These are phyloP conservation scores for Thereva unica DNA, from an alignment of 2,888 invertebrate species.

Conservation along the genomic window DNA sequence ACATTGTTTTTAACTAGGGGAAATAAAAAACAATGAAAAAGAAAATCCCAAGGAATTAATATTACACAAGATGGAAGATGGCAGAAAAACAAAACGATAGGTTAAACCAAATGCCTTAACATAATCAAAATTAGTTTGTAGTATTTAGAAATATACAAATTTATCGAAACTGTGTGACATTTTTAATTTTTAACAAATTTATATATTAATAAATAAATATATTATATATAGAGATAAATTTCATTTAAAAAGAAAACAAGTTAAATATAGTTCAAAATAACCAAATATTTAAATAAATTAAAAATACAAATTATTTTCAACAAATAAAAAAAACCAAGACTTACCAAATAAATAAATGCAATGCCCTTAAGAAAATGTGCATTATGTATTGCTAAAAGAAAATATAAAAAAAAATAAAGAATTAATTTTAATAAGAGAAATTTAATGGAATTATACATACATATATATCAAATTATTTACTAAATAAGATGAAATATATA, in stretches of 20 bases:
- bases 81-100: constrained; percentile 17
- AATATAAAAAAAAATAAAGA: constrained; percentile 7
- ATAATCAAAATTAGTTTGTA: constrained; percentile 35
- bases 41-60: too few relatives aligned
- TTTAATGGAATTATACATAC: constrained; percentile 4
- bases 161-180: constrained; percentile 1
- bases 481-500: not conserved
- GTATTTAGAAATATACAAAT: not conserved
- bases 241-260: constrained; percentile 24
- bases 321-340: too few relatives aligned
- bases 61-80: too few relatives aligned
- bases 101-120: constrained; percentile 30
- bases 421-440: constrained; percentile 1
- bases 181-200: constrained; percentile 12
- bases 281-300: constrained; percentile 12
- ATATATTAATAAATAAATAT: constrained; percentile 1
- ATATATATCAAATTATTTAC: not conserved
- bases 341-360: too few relatives aligned
- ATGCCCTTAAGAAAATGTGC: too few relatives aligned
- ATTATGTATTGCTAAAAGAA: too few relatives aligned
- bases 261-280: constrained; percentile 16
- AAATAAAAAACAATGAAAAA: too few relatives aligned
- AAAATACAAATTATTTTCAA: not conserved
- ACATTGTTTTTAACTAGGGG: too few relatives aligned
- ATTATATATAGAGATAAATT: constrained; percentile 11